These are phyloP conservation scores for Gasterosteus aculeatus DNA, from an alignment of 2,113 vertebrate genomes.

Conservation along the genomic window DNA sequence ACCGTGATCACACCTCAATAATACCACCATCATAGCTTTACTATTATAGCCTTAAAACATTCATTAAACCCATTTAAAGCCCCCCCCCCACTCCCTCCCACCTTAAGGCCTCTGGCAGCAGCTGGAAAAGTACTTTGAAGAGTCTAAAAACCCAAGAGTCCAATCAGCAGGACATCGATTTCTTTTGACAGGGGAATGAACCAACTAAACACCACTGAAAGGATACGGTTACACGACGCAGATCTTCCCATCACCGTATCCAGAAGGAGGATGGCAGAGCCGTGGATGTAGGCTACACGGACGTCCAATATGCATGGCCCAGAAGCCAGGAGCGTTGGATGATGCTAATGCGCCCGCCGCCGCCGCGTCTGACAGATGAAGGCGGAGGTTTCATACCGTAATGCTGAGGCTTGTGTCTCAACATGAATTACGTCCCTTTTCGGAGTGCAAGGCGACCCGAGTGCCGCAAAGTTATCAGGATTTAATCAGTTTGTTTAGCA, in stretches of 20 bases:
- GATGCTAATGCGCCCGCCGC: slow-evolving; percentile 31
- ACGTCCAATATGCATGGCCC: slow-evolving; percentile 66
- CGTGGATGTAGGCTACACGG: slow-evolving; percentile 61
- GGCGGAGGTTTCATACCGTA: slow-evolving; percentile 38
- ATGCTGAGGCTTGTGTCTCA: slow-evolving; percentile 3
- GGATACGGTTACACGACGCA: slow-evolving; percentile 17
- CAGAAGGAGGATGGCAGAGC: slow-evolving; percentile 15
- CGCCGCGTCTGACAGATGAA: slow-evolving; percentile 43
- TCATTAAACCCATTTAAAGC: slow-evolving; percentile 20
- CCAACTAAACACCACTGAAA: slow-evolving; percentile 33
- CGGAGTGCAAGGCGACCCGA: slow-evolving; percentile 15
- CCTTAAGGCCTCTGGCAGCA: slow-evolving; percentile 5
- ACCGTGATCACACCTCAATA: slow-evolving; percentile 2
- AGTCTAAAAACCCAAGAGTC: neutral
- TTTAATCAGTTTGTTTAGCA: neutral
- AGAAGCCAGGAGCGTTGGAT: slow-evolving; percentile 37
- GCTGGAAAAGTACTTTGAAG: slow-evolving; percentile 23
- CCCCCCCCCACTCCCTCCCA: neutral
- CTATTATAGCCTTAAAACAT: slow-evolving; percentile 7
- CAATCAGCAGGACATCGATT: slow-evolving; percentile 46
- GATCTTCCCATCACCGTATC: slow-evolving; percentile 25
- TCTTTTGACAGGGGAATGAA: slow-evolving; percentile 40
- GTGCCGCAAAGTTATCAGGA: neutral
- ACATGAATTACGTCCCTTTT: slow-evolving; percentile 11
- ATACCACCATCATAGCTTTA: slow-evolving; percentile 21